Conservation (phyloP, 2,113 vertebrate genomes). For the Austrofundulus limnaeus region DNA sequence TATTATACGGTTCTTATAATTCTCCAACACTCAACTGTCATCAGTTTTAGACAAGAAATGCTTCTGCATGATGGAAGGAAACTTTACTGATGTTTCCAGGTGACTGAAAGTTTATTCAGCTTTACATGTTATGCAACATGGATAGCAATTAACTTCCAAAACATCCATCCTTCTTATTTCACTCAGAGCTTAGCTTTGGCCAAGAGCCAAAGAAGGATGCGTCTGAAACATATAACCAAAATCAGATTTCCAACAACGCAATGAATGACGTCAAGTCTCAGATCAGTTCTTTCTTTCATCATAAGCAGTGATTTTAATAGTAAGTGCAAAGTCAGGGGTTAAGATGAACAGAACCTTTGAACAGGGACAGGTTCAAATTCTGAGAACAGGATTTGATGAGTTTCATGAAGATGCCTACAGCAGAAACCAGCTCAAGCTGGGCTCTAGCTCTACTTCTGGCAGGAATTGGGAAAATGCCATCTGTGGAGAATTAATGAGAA, state of each 20-base stretch:
- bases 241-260: slow-evolving; percentile 13
- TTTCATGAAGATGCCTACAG: slow-evolving; percentile 5
- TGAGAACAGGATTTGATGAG: background rate
- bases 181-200: background rate
- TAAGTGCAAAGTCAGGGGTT: slow-evolving; percentile 9
- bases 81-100: background rate
- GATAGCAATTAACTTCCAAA: background rate
- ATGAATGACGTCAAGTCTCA: slow-evolving; percentile 9
- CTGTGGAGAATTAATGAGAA: slow-evolving; percentile 54
- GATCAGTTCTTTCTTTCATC: slow-evolving; percentile 17
- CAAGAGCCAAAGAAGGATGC: background rate
- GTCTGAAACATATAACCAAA: slow-evolving; percentile 8
- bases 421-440: slow-evolving; percentile 11
- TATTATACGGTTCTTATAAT: no score
- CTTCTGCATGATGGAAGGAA: background rate
- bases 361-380: no score
- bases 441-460: slow-evolving; percentile 44
- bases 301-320: slow-evolving; percentile 26
- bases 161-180: slow-evolving; percentile 8
- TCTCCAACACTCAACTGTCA: no score
- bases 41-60: no score
- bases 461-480: slow-evolving; percentile 36
- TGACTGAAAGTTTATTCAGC: background rate
- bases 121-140: background rate
- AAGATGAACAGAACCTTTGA: no score